These are phyloP conservation scores for Eurypyga helias DNA, from an alignment of 2,113 vertebrate species.

Conservation along the genomic window DNA sequence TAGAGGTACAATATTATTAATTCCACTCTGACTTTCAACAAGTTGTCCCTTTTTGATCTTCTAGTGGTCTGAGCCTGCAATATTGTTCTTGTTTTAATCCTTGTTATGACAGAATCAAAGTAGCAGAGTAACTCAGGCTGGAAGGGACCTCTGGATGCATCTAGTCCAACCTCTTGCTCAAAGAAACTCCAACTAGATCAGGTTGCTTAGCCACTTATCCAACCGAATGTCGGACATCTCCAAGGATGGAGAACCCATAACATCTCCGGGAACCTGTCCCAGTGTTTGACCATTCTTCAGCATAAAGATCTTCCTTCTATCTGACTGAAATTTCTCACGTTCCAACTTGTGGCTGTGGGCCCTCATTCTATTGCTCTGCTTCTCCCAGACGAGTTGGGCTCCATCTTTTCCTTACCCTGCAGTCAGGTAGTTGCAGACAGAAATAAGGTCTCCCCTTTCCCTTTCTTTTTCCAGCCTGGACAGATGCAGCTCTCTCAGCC, in stretches of 20 bases:
- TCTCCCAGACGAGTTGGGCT: rapidly evolving
- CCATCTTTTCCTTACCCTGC: too few relatives aligned
- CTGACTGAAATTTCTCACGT: background rate
- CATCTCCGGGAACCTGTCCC: background rate
- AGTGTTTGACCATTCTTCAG: background rate
- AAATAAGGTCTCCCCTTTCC: background rate
- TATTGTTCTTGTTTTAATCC: background rate
- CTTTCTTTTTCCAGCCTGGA: background rate
- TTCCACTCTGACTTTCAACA: background rate
- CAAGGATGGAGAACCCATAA: background rate
- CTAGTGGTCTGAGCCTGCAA: background rate
- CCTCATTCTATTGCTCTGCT: background rate
- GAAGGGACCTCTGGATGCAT: background rate
- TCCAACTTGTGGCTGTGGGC: background rate
- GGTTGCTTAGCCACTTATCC: background rate
- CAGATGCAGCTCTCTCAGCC: background rate
- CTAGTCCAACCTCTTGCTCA: background rate
- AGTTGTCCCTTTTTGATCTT: background rate
- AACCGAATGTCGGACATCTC: background rate
- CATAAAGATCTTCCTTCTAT: background rate
- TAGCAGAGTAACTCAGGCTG: background rate
- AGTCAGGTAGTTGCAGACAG: background rate
- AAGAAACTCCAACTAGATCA: background rate
- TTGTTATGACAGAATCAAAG: background rate
- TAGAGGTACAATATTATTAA: background rate